A percentile compares a stretch with the other conserved stretches of the same genome.
Evolutionary conservation across 2,797 vertebrate genomes (phyloP).

Genomic region (Sciurus carolinensis): DNA sequence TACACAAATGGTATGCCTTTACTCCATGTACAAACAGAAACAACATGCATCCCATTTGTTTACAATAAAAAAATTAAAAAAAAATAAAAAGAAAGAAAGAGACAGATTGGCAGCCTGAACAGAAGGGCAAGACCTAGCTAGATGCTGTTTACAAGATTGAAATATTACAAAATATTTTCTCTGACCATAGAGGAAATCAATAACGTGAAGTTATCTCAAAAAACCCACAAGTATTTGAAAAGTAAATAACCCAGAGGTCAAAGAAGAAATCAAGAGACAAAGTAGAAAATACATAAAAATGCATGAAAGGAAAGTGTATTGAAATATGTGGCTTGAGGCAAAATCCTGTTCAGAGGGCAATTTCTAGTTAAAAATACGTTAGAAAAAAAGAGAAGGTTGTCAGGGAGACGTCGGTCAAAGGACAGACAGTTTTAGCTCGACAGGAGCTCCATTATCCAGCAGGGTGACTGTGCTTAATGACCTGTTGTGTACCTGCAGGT

Average conservation of each 20-base stretch:
- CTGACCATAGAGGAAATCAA: slow-evolving; percentile 18
- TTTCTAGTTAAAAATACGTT: not conserved
- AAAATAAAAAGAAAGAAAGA: no score
- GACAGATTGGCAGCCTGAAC: not conserved
- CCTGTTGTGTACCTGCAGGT: no score
- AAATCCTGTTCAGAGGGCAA: not conserved
- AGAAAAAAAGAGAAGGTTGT: not conserved
- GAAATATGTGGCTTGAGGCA: not conserved
- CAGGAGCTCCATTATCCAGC: not conserved
- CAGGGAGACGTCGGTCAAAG: not conserved
- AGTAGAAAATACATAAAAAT: not conserved
- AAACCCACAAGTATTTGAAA: slow-evolving; percentile 53
- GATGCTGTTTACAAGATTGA: not conserved
- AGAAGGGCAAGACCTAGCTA: not conserved
- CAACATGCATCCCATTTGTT: no score
- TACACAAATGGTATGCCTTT: no score
- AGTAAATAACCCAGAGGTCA: slow-evolving; percentile 58
- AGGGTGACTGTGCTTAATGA: not conserved
- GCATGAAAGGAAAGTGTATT: not conserved
- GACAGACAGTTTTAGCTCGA: no score
- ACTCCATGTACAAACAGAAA: no score
- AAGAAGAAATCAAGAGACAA: not conserved
- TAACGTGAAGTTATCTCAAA: not conserved
- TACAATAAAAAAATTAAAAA: not conserved
- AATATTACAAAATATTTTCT: not conserved